Evolutionary conservation across 2,113 vertebrate genomes (phyloP).

Genomic region (Pachyramphus minor): DNA sequence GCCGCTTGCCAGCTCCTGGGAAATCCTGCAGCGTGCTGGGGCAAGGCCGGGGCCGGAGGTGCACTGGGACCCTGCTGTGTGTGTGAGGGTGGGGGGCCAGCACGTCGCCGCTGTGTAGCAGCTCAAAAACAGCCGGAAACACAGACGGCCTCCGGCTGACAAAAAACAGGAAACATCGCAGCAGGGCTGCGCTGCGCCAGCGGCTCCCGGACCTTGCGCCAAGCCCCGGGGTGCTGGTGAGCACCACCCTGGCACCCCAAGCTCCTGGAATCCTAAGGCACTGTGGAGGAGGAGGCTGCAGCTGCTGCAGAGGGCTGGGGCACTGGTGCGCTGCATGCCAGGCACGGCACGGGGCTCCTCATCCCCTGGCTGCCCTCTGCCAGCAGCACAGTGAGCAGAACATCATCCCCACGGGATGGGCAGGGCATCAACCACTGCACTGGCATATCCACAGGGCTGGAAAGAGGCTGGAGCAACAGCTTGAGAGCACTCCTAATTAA

Average conservation of each 20-base stretch:
- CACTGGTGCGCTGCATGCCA: fast-evolving
- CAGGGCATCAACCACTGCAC: not conserved
- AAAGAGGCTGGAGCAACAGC: not conserved
- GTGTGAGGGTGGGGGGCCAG: not conserved
- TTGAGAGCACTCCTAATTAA: not conserved
- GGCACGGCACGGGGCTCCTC: fast-evolving
- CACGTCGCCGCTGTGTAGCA: fast-evolving
- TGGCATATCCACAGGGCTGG: not conserved
- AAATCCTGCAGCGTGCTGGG: not conserved
- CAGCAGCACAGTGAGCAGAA: fast-evolving
- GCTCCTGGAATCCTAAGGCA: not conserved
- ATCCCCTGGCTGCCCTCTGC: not conserved
- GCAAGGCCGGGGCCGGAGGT: not conserved
- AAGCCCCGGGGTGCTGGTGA: not conserved
- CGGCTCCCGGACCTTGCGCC: not conserved
- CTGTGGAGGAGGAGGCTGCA: not conserved
- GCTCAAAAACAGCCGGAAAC: constrained; percentile 47
- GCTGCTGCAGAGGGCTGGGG: not conserved
- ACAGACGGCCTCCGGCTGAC: not conserved
- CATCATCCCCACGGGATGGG: not conserved
- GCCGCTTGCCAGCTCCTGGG: not conserved
- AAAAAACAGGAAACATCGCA: constrained; percentile 40
- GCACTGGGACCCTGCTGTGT: not conserved
- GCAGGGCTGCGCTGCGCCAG: not conserved
- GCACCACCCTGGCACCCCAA: not conserved